Percentiles rank a stretch among this genome's conserved stretches.
These are phyloP conservation scores for Myopa tessellatipennis DNA, from an alignment of 2,888 invertebrate genomes.

Conservation along the genomic window DNA sequence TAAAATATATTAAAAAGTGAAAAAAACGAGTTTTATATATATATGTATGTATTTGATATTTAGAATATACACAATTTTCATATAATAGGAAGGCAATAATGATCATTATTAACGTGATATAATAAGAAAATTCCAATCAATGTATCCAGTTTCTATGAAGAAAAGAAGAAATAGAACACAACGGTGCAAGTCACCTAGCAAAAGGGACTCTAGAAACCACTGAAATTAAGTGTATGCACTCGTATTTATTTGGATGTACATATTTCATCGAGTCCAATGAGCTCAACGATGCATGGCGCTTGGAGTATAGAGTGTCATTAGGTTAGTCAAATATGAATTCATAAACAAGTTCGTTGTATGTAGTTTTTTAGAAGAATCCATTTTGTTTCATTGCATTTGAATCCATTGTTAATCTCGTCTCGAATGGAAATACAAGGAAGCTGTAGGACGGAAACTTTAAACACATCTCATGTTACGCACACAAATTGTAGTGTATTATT, in stretches of 20 bases:
- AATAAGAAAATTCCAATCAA: no score
- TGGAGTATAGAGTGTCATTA: background rate
- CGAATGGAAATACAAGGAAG: no score
- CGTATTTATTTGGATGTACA: no score
- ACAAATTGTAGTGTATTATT: constrained; percentile 1
- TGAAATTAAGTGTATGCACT: background rate
- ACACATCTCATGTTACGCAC: background rate
- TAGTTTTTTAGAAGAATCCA: no score
- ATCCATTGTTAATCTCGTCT: no score
- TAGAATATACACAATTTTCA: no score
- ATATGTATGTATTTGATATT: no score
- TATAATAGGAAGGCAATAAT: no score
- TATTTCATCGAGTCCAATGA: background rate
- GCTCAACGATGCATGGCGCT: background rate
- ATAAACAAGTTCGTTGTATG: background rate
- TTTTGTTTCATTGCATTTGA: no score
- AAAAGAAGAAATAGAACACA: background rate
- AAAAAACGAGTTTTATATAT: no score
- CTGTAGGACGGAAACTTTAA: constrained; percentile 1
- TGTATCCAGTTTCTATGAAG: background rate
- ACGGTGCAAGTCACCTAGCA: background rate
- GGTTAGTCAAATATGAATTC: background rate
- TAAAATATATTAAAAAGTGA: no score
- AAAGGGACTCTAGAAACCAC: background rate
- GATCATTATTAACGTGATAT: no score